phyloP scores from a whole-genome alignment of 92 coral and sea anemone species.

The Chrysogorgia sp. region DNA sequence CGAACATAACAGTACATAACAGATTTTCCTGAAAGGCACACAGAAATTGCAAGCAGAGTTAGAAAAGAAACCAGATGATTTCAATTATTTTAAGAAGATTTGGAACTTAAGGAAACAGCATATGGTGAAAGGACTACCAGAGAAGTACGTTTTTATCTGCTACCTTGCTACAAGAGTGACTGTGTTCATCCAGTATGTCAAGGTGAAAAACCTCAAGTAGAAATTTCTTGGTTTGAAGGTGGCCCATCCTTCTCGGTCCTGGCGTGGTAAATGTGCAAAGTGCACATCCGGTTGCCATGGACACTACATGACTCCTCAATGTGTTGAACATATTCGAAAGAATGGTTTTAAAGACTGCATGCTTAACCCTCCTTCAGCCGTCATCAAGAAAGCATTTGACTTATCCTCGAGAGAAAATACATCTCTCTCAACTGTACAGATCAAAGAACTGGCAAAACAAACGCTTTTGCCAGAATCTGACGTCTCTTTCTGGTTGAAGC shows the following conservation, averaged over 20 bases:
- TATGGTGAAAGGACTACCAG: conserved; percentile 47
- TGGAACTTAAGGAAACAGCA: conserved; percentile 59
- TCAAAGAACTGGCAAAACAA: conserved; percentile 51
- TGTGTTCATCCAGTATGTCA: conserved; percentile 58
- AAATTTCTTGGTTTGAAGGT: conserved; percentile 42
- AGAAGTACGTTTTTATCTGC: conserved; percentile 52
- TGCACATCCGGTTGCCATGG: conserved; percentile 50
- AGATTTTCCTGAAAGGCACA: conserved; percentile 58
- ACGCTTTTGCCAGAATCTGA: too few relatives aligned
- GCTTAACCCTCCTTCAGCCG: conserved; percentile 44
- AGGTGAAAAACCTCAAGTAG: neutral
- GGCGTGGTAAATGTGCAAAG: conserved; percentile 41
- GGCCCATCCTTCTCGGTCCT: conserved; percentile 48
- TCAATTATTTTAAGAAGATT: conserved; percentile 55
- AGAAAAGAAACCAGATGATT: conserved; percentile 40
- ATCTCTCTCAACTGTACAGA: conserved; percentile 32
- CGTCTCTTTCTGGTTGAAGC: conserved; percentile 49
- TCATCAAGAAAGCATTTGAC: conserved; percentile 52
- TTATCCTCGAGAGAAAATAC: conserved; percentile 22
- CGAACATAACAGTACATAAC: conserved; percentile 42
- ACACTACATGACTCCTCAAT: conserved; percentile 35
- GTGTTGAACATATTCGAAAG: conserved; percentile 40
- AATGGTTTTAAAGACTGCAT: conserved; percentile 41
- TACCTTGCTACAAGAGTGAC: conserved; percentile 40
- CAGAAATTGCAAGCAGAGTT: conserved; percentile 50